These are phyloP conservation scores for Mormyrus hasselquistii DNA, from an alignment of 2,797 vertebrate genomes.

Conservation along the genomic window DNA sequence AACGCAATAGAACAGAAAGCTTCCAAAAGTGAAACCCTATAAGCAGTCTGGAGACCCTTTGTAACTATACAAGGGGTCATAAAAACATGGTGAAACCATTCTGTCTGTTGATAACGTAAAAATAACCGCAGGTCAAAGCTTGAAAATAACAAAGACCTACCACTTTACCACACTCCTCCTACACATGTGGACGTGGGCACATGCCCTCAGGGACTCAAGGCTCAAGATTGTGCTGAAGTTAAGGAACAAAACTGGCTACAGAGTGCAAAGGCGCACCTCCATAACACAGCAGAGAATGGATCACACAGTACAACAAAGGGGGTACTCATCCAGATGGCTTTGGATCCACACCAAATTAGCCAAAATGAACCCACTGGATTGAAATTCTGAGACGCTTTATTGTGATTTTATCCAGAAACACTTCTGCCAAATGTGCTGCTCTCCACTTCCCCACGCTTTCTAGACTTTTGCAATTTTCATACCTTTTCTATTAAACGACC, in stretches of 20 bases:
- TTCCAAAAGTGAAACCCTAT: not conserved
- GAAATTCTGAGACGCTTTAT: not conserved
- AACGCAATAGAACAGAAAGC: not conserved
- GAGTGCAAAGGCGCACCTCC: not conserved
- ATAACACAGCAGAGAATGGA: not conserved
- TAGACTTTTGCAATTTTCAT: not conserved
- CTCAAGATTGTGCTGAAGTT: not conserved
- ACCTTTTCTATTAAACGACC: not conserved
- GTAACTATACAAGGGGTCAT: not conserved
- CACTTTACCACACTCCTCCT: not conserved
- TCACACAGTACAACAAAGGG: not conserved
- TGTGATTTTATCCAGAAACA: not conserved
- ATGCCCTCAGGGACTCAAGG: not conserved
- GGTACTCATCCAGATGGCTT: not conserved
- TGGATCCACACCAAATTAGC: not conserved
- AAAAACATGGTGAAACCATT: not conserved
- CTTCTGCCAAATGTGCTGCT: not conserved
- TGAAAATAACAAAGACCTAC: not conserved
- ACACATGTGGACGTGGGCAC: not conserved
- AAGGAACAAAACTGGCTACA: not conserved
- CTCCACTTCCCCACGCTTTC: not conserved
- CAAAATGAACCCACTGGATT: not conserved
- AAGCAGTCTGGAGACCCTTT: not conserved
- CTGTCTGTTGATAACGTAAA: not conserved
- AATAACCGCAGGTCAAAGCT: not conserved